Percentiles rank a stretch among this genome's conserved stretches.
Conservation (phyloP, 2,888 invertebrate genomes). For the Diploptera punctata region DNA sequence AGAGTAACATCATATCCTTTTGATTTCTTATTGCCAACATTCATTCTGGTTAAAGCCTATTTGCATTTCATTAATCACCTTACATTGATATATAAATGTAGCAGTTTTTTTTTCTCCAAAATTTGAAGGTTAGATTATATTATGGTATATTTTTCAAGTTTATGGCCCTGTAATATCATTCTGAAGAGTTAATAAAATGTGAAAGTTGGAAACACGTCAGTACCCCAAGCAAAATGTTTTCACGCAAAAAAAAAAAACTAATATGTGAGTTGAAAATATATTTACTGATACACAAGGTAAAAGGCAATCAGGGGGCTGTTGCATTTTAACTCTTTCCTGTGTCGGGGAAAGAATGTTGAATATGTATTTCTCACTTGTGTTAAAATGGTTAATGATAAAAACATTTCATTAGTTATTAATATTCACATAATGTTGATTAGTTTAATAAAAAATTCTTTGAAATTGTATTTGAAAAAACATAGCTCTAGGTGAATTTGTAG, state of each 20-base stretch:
- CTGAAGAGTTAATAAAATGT: too few species aligned
- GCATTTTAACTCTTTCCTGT: slow-evolving; percentile 29
- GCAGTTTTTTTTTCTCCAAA: too few species aligned
- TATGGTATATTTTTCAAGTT: too few species aligned
- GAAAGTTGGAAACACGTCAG: slow-evolving; percentile 31
- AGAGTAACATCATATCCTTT: too few species aligned
- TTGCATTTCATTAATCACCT: too few species aligned
- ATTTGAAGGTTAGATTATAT: too few species aligned
- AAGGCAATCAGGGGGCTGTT: slow-evolving; percentile 41
- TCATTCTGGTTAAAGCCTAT: too few species aligned
- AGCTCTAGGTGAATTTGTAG: slow-evolving; percentile 15
- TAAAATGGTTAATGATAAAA: slow-evolving; percentile 4
- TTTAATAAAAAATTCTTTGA: too few species aligned
- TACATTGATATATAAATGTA: too few species aligned
- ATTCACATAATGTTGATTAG: slow-evolving; percentile 2
- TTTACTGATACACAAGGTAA: slow-evolving; percentile 18
- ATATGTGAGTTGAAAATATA: neutral
- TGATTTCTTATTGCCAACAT: too few species aligned
- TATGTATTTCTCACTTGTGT: slow-evolving; percentile 10
- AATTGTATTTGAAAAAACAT: slow-evolving; percentile 10
- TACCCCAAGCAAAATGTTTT: slow-evolving; percentile 38
- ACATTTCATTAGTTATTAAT: slow-evolving; percentile 19
- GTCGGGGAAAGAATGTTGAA: slow-evolving; percentile 7
- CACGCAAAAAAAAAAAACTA: slow-evolving; percentile 23
- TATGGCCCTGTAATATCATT: too few species aligned